Evolutionary conservation across 2,797 vertebrate species (phyloP).

Genomic region (Darevskia mixta): DNA sequence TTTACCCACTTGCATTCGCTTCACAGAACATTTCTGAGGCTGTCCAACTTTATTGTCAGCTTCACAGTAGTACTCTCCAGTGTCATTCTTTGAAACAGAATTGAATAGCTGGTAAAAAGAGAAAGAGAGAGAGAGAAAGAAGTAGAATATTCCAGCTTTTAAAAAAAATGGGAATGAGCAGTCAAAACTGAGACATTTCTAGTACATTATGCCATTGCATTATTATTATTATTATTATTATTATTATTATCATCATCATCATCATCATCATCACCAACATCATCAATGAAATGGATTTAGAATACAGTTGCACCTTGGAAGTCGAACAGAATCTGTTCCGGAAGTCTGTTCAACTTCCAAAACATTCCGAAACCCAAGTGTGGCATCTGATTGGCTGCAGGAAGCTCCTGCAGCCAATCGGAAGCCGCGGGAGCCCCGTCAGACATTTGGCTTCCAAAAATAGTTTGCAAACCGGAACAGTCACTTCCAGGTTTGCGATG

Average conservation of each 20-base stretch:
- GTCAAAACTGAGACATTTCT: neutral
- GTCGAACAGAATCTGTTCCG: too few species aligned
- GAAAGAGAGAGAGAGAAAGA: slow-evolving; percentile 34
- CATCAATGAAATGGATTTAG: too few species aligned
- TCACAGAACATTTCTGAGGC: slow-evolving; percentile 86
- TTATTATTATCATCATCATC: fast-evolving
- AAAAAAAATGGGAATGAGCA: neutral
- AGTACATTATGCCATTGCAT: neutral
- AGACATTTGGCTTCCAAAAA: too few species aligned
- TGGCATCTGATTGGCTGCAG: too few species aligned
- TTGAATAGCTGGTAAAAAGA: slow-evolving; percentile 87
- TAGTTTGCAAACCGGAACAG: too few species aligned
- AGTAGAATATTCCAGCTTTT: neutral
- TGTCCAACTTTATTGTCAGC: slow-evolving; percentile 88
- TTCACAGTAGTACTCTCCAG: slow-evolving; percentile 91
- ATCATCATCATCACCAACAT: fast-evolving
- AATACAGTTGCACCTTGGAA: too few species aligned
- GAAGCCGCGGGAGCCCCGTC: too few species aligned
- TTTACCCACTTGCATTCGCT: slow-evolving; percentile 90
- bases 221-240: neutral
- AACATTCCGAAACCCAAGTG: too few species aligned
- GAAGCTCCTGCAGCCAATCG: too few species aligned
- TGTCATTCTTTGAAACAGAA: slow-evolving; percentile 87
- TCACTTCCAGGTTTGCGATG: too few species aligned
- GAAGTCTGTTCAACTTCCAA: too few species aligned